A percentile compares a stretch with the other conserved stretches of the same genome.
phyloP scores from a whole-genome alignment of 2,113 vertebrate genomes.

The Leiothrix lutea region DNA sequence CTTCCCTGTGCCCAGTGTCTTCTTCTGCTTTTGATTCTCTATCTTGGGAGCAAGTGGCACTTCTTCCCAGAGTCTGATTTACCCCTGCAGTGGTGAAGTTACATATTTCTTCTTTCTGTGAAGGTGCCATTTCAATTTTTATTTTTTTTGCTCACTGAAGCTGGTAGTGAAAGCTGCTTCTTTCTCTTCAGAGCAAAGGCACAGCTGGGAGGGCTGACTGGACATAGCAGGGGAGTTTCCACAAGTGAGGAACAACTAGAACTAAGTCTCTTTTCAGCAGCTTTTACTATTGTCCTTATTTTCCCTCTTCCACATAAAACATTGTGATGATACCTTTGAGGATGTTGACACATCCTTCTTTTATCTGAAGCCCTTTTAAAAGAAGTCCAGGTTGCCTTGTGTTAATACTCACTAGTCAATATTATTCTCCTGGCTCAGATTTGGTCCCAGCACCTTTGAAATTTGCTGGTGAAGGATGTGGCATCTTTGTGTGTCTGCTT shows the following conservation, averaged over 20 bases:
- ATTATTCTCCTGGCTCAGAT: background rate
- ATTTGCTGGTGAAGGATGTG: background rate
- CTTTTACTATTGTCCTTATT: background rate
- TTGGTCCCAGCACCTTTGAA: background rate
- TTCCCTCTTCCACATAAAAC: background rate
- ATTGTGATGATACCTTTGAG: background rate
- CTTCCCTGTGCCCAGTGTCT: background rate
- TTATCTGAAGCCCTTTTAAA: no score
- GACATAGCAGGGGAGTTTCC: background rate
- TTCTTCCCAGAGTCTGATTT: background rate
- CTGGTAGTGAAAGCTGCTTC: background rate
- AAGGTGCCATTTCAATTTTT: background rate
- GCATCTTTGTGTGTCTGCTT: background rate
- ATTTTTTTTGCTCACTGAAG: background rate
- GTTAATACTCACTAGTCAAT: background rate
- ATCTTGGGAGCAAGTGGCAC: background rate
- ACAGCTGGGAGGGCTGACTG: background rate
- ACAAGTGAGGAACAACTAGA: background rate
- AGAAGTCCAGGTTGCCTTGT: background rate
- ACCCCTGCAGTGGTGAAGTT: background rate
- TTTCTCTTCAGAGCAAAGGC: background rate
- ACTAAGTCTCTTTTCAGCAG: background rate
- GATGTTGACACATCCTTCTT: background rate
- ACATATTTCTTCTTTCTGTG: background rate
- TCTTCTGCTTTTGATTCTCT: background rate